A percentile compares a stretch with the other conserved stretches of the same genome.
These are phyloP conservation scores for Conopomorpha cramerella DNA, from an alignment of 1,140 invertebrate species.

Conservation along the genomic window DNA sequence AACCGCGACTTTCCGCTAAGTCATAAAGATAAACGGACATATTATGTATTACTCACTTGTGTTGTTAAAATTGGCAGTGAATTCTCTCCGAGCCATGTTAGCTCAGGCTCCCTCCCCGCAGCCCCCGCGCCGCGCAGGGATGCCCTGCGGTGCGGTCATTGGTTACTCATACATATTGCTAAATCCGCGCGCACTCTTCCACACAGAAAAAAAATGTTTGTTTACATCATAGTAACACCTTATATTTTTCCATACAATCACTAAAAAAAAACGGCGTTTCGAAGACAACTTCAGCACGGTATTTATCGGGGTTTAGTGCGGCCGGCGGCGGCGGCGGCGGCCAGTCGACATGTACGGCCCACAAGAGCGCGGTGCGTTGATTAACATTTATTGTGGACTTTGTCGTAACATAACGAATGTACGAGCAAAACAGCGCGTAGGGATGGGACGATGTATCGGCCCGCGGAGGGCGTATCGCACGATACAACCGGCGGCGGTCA, in stretches of 20 bases:
- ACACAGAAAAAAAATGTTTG: slow-evolving; percentile 13
- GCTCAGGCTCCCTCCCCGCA: slow-evolving; percentile 7
- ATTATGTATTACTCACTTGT: slow-evolving; percentile 11
- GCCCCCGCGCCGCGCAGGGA: slow-evolving; percentile 16
- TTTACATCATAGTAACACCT: slow-evolving; percentile 11
- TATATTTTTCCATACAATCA: not conserved
- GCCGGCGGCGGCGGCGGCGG: too few relatives aligned
- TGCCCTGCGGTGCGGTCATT: slow-evolving; percentile 30
- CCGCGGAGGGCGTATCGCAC: too few relatives aligned
- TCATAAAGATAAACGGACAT: too few relatives aligned
- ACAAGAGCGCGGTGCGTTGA: not conserved
- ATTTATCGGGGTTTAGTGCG: too few relatives aligned
- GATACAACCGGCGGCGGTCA: too few relatives aligned
- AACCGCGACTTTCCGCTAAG: too few relatives aligned
- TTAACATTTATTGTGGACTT: slow-evolving; percentile 1
- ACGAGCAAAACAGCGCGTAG: not conserved
- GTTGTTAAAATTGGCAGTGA: slow-evolving; percentile 10
- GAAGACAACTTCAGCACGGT: too few relatives aligned
- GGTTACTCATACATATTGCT: slow-evolving; percentile 38
- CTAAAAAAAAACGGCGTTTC: too few relatives aligned
- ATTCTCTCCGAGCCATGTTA: slow-evolving; percentile 11
- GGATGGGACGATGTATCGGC: too few relatives aligned
- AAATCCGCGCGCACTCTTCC: slow-evolving; percentile 18
- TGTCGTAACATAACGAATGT: not conserved
- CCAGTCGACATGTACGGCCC: not conserved